A percentile compares a stretch with the other conserved stretches of the same genome.
These are phyloP conservation scores for Cavia aperea DNA, from an alignment of 2,113 vertebrate genomes.

Conservation along the genomic window DNA sequence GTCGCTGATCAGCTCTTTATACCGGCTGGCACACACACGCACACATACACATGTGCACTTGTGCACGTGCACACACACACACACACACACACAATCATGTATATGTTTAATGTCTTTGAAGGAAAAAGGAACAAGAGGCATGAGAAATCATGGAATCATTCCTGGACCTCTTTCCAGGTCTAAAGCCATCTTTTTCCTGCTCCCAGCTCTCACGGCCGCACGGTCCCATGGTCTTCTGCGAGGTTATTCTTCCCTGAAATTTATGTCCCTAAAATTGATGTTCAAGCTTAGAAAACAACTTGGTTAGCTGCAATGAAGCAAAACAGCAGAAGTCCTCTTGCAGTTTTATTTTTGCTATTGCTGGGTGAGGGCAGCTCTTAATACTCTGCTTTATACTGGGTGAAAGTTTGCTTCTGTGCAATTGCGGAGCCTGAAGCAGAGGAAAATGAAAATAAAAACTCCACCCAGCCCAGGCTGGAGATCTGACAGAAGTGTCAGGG, in stretches of 20 bases:
- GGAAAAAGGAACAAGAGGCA: not conserved
- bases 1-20: not conserved
- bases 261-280: not conserved
- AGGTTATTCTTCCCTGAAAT: not conserved
- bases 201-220: not conserved
- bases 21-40: not conserved
- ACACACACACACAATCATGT: not conserved
- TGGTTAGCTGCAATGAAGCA: fast-evolving
- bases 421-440: no score
- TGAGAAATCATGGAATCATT: not conserved
- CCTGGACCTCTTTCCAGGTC: not conserved
- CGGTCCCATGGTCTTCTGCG: not conserved
- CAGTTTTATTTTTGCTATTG: not conserved
- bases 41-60: no score
- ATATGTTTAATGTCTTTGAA: not conserved
- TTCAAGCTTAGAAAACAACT: not conserved
- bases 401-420: not conserved
- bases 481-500: not conserved
- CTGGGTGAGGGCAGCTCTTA: not conserved
- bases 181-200: not conserved
- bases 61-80: not conserved
- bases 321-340: no score
- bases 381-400: fast-evolving
- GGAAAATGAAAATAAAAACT: not conserved
- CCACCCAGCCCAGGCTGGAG: not conserved